Base-by-base conservation (phyloP, 2,888 invertebrate genomes). In the Tanypteryx hageni region DNA sequence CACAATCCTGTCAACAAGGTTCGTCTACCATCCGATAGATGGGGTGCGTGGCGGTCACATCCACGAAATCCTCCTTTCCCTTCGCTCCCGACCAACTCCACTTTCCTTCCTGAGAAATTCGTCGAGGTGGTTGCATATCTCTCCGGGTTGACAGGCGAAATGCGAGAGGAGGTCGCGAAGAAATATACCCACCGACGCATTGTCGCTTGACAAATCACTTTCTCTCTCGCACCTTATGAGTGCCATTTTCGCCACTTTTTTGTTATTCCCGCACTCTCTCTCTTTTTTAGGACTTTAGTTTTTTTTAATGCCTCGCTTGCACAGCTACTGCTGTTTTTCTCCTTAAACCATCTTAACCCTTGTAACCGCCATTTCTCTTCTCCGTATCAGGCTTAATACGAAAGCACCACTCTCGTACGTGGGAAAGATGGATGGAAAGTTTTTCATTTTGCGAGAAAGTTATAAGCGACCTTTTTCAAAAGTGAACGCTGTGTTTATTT, bases 161-260 rank as follows among this genome's bases (percentile, higher is more conserved):
- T 16, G 86, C 59, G 86, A 59, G 59, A 27, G 31, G 85, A 85
- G 85, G 57, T 27, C 27, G 59, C 59, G 58, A 59, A 59, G 89
- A 44, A 61, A n/a, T 64, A 89, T 89, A 64, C 44, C 64, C 64
- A 8, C 68, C 22, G 61, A 44, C 89, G 89, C 89, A 83, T 44
- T 86, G 57, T 44, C 31, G 44, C 89, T 31, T 89, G 89, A 89
- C 89, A 89, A 89, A 89, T 89, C 61, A 64, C 89, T 89, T 89
- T 89, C 64, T 64, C 89, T 59, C 64, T 13, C 44, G 64, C 61
- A 44, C 44, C 61, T 89, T 64, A 64, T 44, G 89, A 89, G 64
- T 89, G 61, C 44, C 64, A 89, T 89, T 89, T 89, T 89, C 64
- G 64, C 64, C 89, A 11, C 18, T 0, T 10, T 18, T 44, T 18